Evolutionary conservation across 2,888 invertebrate genomes (phyloP).

Genomic region (Noctua comes): DNA sequence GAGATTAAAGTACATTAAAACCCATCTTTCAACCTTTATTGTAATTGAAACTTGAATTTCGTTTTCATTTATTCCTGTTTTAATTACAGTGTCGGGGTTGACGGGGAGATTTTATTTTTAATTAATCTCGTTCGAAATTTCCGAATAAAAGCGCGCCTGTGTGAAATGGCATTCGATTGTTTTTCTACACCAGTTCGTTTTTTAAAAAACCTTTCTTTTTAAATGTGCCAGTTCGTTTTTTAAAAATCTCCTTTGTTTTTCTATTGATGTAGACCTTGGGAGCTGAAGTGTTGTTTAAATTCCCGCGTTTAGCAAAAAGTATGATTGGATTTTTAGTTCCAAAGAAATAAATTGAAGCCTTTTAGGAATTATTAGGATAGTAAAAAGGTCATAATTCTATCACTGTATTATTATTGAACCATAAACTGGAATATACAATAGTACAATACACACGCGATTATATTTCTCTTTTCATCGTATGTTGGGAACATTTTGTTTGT

Average conservation of each 20-base stretch:
- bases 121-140: constrained; percentile 78
- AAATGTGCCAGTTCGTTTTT: neutral
- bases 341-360: neutral
- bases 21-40: constrained; percentile 70
- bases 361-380: neutral
- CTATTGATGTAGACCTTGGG: constrained; percentile 1
- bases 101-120: constrained; percentile 80
- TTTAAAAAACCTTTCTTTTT: constrained; percentile 35
- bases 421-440: neutral
- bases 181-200: constrained; percentile 59
- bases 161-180: constrained; percentile 72
- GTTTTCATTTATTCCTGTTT: constrained; percentile 80
- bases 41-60: constrained; percentile 76
- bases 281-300: neutral
- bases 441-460: neutral
- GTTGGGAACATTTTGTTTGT: neutral
- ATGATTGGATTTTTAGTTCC: neutral
- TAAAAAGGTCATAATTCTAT: neutral
- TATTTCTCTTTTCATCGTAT: neutral
- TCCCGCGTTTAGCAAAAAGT: constrained; percentile 2
- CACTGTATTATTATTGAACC: constrained; percentile 1
- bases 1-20: constrained; percentile 66
- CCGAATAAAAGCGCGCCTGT: constrained; percentile 63
- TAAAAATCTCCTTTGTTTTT: constrained; percentile 13
- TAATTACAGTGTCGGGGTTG: constrained; percentile 76